A percentile compares a stretch with the other conserved stretches of the same genome.
Conservation (phyloP, 1,140 invertebrate genomes). For the Zaprionus ghesquierei region DNA sequence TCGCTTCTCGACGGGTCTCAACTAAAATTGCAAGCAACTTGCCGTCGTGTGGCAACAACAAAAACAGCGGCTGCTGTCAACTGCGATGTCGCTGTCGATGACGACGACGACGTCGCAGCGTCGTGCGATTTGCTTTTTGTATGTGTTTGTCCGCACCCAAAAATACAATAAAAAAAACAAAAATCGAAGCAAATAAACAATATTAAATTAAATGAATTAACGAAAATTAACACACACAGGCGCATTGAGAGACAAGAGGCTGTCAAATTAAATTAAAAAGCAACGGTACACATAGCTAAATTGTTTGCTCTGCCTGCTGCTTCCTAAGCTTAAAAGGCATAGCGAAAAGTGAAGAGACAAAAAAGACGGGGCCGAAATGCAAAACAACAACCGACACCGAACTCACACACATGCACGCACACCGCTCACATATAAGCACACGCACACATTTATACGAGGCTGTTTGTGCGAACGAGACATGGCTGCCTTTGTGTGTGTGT, state of each 20-base stretch:
- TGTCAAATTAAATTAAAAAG: constrained; percentile 60
- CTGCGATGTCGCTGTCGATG: constrained; percentile 44
- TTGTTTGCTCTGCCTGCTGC: constrained; percentile 5
- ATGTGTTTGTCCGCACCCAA: constrained; percentile 63
- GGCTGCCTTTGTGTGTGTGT: constrained; percentile 36
- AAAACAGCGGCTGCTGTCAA: constrained; percentile 35
- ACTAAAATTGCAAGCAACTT: constrained; percentile 18
- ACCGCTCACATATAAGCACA: background rate
- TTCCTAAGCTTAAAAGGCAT: constrained; percentile 19
- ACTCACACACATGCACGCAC: constrained; percentile 1
- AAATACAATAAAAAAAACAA: constrained; percentile 27
- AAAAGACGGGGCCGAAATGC: constrained; percentile 46
- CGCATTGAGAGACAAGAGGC: constrained; percentile 27
- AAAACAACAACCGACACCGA: constrained; percentile 45
- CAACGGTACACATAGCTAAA: constrained; percentile 38
- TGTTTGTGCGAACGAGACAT: constrained; percentile 39
- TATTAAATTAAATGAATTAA: constrained; percentile 46
- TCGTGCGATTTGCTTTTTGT: constrained; percentile 49
- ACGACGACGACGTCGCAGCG: constrained; percentile 44
- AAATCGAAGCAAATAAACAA: constrained; percentile 46
- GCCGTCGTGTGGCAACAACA: constrained; percentile 17
- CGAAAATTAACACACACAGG: constrained; percentile 38
- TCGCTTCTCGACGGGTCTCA: background rate
- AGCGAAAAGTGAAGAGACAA: constrained; percentile 36
- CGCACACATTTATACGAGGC: constrained; percentile 20